These are phyloP conservation scores for Phalera bucephala DNA, from an alignment of 2,888 invertebrate species.

Conservation along the genomic window DNA sequence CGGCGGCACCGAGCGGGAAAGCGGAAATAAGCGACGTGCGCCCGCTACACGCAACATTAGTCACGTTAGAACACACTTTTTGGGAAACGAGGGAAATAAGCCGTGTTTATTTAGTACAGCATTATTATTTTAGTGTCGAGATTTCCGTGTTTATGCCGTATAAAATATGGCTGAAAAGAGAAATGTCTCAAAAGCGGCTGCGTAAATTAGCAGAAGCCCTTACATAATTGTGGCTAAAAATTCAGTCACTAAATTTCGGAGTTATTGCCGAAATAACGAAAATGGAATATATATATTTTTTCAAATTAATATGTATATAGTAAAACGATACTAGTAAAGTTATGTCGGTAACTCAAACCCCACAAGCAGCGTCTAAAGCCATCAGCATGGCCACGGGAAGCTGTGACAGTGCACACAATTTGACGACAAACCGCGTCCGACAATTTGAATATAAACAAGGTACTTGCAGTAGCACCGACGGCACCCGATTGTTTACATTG, in stretches of 20 bases:
- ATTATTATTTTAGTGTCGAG: conserved; percentile 26
- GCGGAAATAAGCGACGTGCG: conserved; percentile 35
- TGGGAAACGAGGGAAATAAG: conserved; percentile 32
- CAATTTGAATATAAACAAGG: conserved; percentile 67
- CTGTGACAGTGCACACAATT: conserved; percentile 32
- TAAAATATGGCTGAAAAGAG: conserved; percentile 28
- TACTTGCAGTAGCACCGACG: conserved; percentile 36
- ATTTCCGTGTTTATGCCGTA: conserved; percentile 20
- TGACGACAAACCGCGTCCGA: conserved; percentile 32
- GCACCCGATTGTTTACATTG: conserved; percentile 44
- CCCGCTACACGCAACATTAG: conserved; percentile 38
- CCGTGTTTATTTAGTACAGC: conserved; percentile 35
- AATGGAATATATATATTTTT: too few relatives aligned
- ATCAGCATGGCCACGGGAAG: too few relatives aligned
- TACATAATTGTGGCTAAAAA: conserved; percentile 17
- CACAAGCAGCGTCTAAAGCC: too few relatives aligned
- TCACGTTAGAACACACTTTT: conserved; percentile 31
- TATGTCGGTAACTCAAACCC: background rate
- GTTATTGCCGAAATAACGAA: too few relatives aligned
- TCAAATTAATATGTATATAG: too few relatives aligned
- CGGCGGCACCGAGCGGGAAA: conserved; percentile 8
- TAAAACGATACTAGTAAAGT: background rate
- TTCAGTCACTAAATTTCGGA: too few relatives aligned
- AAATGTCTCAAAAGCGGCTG: conserved; percentile 17
- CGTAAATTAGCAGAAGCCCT: conserved; percentile 23